Evolutionary conservation across 1,140 invertebrate genomes (phyloP), one percentile per base, ranked within the genome.

Genomic region (Platorchestia sp.): DNA sequence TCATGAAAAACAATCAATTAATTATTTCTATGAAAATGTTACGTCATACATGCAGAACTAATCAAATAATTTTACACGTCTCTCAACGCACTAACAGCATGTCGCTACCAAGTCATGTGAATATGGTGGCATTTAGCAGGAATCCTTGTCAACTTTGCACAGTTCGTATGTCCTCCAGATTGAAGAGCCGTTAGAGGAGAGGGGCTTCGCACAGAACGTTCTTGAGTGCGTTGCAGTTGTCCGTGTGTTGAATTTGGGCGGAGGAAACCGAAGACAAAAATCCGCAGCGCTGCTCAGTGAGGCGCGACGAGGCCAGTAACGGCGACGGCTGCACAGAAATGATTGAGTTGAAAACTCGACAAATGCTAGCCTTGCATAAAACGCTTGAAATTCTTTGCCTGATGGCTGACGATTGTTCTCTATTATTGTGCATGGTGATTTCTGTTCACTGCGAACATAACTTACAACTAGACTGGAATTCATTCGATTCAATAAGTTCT

Each of bases 221-320:
- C 91, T 41, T 93, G 91, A 44, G 91, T 16, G 5, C n/a, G 45
- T 44, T 10, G 91, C 91, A 93, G 91, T 93, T 45, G 91, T 45
- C 91, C 43, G 91, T 93, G 45, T 45, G 91, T 42, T 40, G 41
- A n/a, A 93, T 93, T 27, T 0, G 5, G 45, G 91, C 91, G 6
- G 45, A 45, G 41, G 91, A 47, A n/a, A 47, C 36, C 19, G 91
- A 93, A 47, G 41, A 40, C 43, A 93, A 44, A 44, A 45, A 93
- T 14, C 91, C 91, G 91, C 91, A 93, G 0, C 91, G 91, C 45
- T 93, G 43, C 45, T 93, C 91, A 10, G 43, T 93, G 19, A 27
- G 45, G 14, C 7, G 43, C 22, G 91, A 93, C 22, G 91, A n/a
- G 36, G 7, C 91, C 45, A 93, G 91, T 44, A 93, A 44, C 36